Evolutionary conservation across 2,797 vertebrate genomes (phyloP).

Genomic region (Fringilla coelebs): DNA sequence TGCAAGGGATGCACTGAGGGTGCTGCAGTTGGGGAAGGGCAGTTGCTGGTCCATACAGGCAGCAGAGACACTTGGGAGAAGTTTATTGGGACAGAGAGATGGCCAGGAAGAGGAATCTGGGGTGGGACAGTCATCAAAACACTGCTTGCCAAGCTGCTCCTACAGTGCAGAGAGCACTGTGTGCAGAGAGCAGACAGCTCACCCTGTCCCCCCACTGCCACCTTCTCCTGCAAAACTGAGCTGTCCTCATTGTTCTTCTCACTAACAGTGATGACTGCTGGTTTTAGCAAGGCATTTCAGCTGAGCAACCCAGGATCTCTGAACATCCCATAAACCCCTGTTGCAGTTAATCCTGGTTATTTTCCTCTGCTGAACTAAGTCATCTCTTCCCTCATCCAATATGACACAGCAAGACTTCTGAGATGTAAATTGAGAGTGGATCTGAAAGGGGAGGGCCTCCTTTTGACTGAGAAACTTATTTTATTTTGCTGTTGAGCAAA

Average conservation of each 20-base stretch:
- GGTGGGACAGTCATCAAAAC: background rate
- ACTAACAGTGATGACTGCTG: background rate
- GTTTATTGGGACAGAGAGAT: background rate
- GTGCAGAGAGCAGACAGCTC: too few species aligned
- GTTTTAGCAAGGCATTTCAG: background rate
- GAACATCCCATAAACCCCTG: background rate
- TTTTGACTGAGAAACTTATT: background rate
- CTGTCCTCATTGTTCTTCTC: background rate
- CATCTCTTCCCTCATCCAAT: background rate
- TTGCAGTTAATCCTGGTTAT: background rate
- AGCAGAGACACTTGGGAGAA: background rate
- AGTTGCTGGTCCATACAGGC: background rate
- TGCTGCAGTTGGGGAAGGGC: background rate
- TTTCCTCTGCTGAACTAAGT: background rate
- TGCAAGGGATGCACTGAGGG: background rate
- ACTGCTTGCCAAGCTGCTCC: background rate
- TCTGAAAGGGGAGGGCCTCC: background rate
- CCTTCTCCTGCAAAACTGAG: background rate
- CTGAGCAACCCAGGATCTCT: background rate
- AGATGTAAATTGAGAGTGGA: background rate
- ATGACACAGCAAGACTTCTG: background rate
- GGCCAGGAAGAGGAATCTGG: background rate
- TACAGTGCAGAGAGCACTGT: rapidly evolving
- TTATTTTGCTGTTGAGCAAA: background rate
- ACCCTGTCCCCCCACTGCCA: rapidly evolving